Evolutionary conservation across 2,888 invertebrate genomes (phyloP).

Genomic region (Cistogaster globosa): DNA sequence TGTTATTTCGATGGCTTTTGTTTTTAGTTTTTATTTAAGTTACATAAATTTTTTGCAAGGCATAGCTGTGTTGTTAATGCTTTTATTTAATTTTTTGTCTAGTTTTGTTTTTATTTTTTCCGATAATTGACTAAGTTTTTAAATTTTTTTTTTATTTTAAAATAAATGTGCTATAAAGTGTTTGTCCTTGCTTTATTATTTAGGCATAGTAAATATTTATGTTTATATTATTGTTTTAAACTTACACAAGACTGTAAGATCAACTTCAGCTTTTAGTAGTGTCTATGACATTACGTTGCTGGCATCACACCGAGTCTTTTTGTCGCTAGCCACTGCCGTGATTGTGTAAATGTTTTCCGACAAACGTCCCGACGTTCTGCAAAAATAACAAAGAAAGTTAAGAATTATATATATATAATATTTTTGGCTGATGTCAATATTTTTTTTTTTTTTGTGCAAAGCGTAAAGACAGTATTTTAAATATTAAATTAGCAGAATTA

Average conservation of each 20-base stretch:
- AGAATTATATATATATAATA: background rate
- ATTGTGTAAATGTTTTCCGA: conserved; percentile 96
- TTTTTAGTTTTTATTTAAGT: conserved; percentile 9
- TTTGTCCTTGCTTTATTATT: background rate
- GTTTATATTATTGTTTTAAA: conserved; percentile 77
- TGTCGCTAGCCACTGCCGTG: conserved; percentile 94
- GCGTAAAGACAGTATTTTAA: too few relatives aligned
- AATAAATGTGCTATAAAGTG: background rate
- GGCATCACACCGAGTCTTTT: conserved; percentile 97
- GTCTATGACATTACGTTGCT: conserved; percentile 94
- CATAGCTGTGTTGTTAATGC: conserved; percentile 14
- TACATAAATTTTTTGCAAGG: background rate
- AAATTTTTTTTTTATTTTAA: conserved; percentile 17
- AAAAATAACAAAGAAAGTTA: background rate
- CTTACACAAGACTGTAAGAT: conserved; percentile 96
- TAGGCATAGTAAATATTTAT: background rate
- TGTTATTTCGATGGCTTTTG: background rate
- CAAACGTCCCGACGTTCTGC: conserved; percentile 89
- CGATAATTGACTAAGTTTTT: background rate
- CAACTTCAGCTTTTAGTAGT: conserved; percentile 92
- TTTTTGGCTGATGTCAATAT: conserved; percentile 30
- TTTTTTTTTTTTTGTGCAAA: background rate
- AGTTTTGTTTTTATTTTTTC: background rate
- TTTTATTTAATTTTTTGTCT: background rate
- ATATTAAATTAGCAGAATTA: too few relatives aligned